Conservation (phyloP, 2,797 vertebrate species). For the Chromobotia macracanthus region DNA sequence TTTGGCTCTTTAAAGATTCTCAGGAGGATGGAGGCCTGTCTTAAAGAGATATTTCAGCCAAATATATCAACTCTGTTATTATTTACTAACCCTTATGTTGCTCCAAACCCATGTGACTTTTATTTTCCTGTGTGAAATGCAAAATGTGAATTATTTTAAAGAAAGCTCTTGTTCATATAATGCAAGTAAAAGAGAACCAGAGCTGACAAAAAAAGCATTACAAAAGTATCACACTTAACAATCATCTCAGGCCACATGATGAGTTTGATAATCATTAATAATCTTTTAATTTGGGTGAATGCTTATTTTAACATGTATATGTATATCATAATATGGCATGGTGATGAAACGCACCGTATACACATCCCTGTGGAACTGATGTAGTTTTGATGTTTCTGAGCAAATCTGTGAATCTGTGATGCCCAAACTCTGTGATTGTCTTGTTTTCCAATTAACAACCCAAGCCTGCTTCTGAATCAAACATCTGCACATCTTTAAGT, state of each 20-base stretch:
- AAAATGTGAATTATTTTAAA: no score
- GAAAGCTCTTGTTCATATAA: no score
- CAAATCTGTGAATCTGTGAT: no score
- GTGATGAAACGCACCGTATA: not conserved
- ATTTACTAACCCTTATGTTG: not conserved
- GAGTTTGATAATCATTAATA: not conserved
- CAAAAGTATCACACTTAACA: not conserved
- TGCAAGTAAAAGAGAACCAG: no score
- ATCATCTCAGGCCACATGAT: no score
- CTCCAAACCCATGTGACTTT: no score
- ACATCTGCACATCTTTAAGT: slow-evolving; percentile 12
- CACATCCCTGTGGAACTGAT: not conserved
- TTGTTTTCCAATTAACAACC: not conserved
- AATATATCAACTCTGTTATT: no score
- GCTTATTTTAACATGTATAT: not conserved
- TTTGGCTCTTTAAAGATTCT: not conserved
- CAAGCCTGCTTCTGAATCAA: slow-evolving; percentile 1
- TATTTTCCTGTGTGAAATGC: no score
- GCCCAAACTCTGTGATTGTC: not conserved
- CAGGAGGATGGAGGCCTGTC: not conserved
- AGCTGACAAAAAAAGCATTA: not conserved
- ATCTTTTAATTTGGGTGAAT: not conserved
- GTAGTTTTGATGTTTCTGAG: not conserved
- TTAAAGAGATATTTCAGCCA: not conserved
- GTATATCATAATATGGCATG: not conserved